Evolutionary conservation across 2,113 vertebrate species (phyloP).

Genomic region (Morone chrysops): DNA sequence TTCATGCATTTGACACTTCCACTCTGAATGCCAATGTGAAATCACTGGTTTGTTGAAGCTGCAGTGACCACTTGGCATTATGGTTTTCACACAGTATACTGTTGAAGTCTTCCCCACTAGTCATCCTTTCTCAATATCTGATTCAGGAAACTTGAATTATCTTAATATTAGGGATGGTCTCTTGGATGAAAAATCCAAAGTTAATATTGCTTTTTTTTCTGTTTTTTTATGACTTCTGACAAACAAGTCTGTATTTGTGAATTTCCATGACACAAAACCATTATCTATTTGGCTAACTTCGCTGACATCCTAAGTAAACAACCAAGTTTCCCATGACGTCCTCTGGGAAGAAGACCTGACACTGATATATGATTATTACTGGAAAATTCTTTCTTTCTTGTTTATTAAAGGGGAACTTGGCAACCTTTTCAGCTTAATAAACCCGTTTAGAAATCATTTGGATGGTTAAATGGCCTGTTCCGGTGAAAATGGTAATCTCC

Average conservation of each 20-base stretch:
- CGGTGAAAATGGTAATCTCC: no score
- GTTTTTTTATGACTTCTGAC: background rate
- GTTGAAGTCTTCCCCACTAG: background rate
- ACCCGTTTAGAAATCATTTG: no score
- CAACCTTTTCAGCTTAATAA: no score
- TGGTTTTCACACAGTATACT: background rate
- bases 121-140: background rate
- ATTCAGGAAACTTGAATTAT: background rate
- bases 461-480: no score
- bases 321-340: background rate
- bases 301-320: background rate
- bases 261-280: background rate
- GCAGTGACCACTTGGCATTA: background rate
- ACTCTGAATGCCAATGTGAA: conserved; percentile 35
- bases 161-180: background rate
- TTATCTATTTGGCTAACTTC: background rate
- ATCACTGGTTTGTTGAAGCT: conserved; percentile 17
- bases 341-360: background rate
- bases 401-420: background rate
- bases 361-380: background rate
- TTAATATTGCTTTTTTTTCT: background rate
- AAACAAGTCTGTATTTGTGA: background rate
- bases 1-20: conserved; percentile 34
- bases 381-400: background rate
- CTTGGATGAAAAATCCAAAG: background rate